phyloP scores from a whole-genome alignment of 2,888 invertebrate species.

The Criorhina ranunculi region DNA sequence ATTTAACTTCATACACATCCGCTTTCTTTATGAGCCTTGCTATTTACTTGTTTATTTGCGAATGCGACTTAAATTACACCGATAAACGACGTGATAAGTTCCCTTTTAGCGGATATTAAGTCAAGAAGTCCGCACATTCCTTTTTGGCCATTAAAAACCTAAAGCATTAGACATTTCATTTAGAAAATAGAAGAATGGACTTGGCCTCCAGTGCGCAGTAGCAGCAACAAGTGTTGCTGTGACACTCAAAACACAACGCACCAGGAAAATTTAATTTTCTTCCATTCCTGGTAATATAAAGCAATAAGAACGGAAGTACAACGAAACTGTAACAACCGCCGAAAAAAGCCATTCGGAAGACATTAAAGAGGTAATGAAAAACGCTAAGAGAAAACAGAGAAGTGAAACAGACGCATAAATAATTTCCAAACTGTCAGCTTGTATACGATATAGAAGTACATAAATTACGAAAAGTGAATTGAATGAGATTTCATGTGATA shows the following conservation, averaged over 20 bases:
- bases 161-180: constrained; percentile 25
- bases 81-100: constrained; percentile 48
- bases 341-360: constrained; percentile 62
- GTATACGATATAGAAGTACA: constrained; percentile 56
- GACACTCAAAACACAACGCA: constrained; percentile 10
- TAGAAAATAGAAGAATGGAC: constrained; percentile 27
- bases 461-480: constrained; percentile 65
- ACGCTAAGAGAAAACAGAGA: constrained; percentile 50
- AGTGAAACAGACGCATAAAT: constrained; percentile 61
- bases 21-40: not conserved
- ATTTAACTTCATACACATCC: constrained; percentile 5
- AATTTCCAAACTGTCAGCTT: constrained; percentile 61
- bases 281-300: not conserved
- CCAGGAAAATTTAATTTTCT: constrained; percentile 24
- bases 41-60: not conserved
- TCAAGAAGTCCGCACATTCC: constrained; percentile 13
- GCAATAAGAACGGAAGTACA: constrained; percentile 18
- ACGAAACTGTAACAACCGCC: constrained; percentile 56
- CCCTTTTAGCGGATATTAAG: constrained; percentile 37
- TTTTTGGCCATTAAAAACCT: constrained; percentile 13
- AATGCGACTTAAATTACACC: constrained; percentile 34
- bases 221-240: constrained; percentile 57
- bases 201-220: constrained; percentile 18
- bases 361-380: constrained; percentile 72
- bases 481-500: constrained; percentile 56